Conservation (phyloP, 2,888 invertebrate genomes). For the Eretmocerus hayati region DNA sequence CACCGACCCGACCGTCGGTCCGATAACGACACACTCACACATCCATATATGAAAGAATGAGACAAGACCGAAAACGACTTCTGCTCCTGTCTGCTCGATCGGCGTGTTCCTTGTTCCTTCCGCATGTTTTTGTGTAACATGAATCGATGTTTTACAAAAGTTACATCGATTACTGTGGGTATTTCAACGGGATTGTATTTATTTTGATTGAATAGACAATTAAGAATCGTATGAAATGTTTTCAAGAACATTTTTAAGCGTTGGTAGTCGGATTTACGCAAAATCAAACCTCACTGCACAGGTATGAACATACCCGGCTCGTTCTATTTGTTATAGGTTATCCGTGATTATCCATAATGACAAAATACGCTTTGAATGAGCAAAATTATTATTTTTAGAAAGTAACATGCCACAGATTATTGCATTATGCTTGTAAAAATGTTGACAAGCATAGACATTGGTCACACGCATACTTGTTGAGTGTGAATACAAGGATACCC, state of each 20-base stretch:
- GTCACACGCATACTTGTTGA: slow-evolving; percentile 4
- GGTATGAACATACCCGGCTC: slow-evolving; percentile 23
- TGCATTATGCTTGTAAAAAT: slow-evolving; percentile 14
- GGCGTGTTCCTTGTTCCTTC: no score
- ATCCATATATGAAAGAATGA: no score
- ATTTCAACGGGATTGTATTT: no score
- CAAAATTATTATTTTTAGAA: slow-evolving; percentile 20
- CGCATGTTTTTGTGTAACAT: no score
- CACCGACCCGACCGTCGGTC: no score
- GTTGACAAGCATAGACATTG: slow-evolving; percentile 6
- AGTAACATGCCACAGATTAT: slow-evolving; percentile 19
- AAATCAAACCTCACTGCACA: slow-evolving; percentile 25
- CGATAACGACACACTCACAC: no score
- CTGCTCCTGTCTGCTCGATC: no score
- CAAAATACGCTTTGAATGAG: not conserved
- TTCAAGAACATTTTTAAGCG: slow-evolving; percentile 25
- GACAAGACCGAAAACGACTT: no score
- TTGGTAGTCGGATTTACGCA: slow-evolving; percentile 23
- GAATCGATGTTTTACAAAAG: no score
- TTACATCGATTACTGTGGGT: no score
- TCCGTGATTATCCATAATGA: slow-evolving; percentile 6
- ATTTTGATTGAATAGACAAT: no score
- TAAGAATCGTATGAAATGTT: no score
- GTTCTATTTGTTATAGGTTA: slow-evolving; percentile 25
- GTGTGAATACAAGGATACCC: slow-evolving; percentile 6